These are phyloP conservation scores for Clunio marinus DNA, from an alignment of 2,888 invertebrate genomes.

Conservation along the genomic window DNA sequence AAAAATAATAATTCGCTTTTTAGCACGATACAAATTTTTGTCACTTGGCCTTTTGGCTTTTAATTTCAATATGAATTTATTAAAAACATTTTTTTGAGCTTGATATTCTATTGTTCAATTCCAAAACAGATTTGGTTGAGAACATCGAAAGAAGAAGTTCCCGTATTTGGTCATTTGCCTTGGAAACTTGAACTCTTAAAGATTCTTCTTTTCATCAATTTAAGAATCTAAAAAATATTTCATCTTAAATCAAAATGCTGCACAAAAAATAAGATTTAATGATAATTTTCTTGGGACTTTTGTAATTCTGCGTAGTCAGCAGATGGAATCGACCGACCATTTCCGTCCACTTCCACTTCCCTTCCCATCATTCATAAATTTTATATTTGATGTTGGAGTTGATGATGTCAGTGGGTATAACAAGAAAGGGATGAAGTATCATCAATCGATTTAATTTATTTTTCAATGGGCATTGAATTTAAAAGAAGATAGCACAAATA, in stretches of 20 bases:
- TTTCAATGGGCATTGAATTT: background rate
- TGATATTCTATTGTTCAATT: background rate
- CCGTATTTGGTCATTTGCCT: conserved; percentile 30
- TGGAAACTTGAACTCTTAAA: conserved; percentile 3
- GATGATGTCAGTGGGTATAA: background rate
- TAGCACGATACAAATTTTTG: conserved; percentile 4
- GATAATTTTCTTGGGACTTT: background rate
- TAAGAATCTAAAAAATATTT: background rate
- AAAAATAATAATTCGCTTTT: background rate
- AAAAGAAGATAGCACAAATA: background rate
- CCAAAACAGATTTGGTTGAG: background rate
- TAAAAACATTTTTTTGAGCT: conserved; percentile 3
- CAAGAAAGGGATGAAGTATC: background rate
- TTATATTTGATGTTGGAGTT: background rate
- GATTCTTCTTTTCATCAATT: background rate
- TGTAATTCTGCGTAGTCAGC: too few relatives aligned
- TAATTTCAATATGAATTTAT: conserved; percentile 38
- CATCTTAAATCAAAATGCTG: background rate
- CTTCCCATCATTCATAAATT: background rate
- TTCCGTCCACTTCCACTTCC: conserved; percentile 28
- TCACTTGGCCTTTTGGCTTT: conserved; percentile 36
- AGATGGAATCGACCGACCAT: too few relatives aligned
- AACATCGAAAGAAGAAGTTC: conserved; percentile 4
- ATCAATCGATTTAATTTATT: background rate
- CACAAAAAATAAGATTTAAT: background rate